Evolutionary conservation across 1,140 invertebrate genomes (phyloP).

Genomic region (Drosophila grimshawi): DNA sequence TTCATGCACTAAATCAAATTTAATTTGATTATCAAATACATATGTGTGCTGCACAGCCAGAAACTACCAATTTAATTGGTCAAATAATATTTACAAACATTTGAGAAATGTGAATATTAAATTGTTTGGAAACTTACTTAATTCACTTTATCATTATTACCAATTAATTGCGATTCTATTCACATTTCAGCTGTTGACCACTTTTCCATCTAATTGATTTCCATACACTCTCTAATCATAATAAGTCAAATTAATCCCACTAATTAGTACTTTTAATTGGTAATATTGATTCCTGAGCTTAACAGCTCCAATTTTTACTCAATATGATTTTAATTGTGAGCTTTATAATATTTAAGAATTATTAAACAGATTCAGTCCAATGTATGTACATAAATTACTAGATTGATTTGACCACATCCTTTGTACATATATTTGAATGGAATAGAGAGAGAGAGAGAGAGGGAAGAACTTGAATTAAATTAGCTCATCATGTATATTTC

Average conservation of each 20-base stretch:
- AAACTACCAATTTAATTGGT: not conserved
- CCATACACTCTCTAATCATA: not conserved
- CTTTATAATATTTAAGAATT: not conserved
- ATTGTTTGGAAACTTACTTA: not conserved
- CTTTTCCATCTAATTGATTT: not conserved
- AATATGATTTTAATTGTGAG: no score
- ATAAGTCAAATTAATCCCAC: not conserved
- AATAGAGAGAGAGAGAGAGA: no score
- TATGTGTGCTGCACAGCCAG: not conserved
- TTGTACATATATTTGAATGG: not conserved
- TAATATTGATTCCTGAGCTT: no score
- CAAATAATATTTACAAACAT: slow-evolving; percentile 20
- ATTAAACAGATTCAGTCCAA: not conserved
- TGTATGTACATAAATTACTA: not conserved
- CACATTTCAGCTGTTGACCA: not conserved
- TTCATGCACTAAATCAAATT: slow-evolving; percentile 38
- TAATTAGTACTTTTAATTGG: not conserved
- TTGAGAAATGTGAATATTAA: slow-evolving; percentile 4
- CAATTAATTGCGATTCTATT: not conserved
- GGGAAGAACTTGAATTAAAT: not conserved
- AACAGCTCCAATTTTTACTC: no score
- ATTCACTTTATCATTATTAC: not conserved
- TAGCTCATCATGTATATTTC: not conserved
- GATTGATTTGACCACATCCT: not conserved
- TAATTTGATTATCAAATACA: slow-evolving; percentile 34